Conservation (phyloP, 2,888 invertebrate species). For the Leptogaster cylindrica region DNA sequence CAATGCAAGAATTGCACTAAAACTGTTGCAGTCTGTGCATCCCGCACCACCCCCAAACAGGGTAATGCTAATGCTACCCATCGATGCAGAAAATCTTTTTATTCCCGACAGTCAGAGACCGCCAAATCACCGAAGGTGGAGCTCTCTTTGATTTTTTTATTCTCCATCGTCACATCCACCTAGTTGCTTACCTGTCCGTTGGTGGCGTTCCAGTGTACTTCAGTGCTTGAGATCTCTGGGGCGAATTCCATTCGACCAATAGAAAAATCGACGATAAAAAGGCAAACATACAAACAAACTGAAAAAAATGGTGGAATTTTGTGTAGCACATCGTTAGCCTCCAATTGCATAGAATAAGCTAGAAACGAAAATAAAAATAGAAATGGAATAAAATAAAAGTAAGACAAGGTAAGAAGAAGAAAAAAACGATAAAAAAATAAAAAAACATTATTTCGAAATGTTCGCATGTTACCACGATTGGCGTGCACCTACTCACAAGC, state of each 20-base stretch:
- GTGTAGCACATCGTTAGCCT: neutral
- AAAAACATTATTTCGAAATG: no score
- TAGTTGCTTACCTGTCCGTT: neutral
- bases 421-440: neutral
- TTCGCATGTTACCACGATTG: neutral
- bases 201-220: neutral
- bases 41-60: no score
- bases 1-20: neutral
- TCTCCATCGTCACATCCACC: neutral
- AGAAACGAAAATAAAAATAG: no score
- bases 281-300: neutral
- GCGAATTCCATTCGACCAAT: neutral
- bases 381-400: neutral
- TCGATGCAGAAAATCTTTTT: neutral
- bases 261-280: conserved; percentile 1
- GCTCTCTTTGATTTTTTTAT: neutral
- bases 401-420: no score
- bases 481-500: conserved; percentile 1
- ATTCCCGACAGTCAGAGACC: neutral
- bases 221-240: neutral
- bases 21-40: no score
- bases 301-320: neutral
- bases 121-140: conserved; percentile 1
- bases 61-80: no score
- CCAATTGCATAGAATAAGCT: no score